phyloP scores from a whole-genome alignment of 2,888 invertebrate genomes.

The Heliconius ethilla region DNA sequence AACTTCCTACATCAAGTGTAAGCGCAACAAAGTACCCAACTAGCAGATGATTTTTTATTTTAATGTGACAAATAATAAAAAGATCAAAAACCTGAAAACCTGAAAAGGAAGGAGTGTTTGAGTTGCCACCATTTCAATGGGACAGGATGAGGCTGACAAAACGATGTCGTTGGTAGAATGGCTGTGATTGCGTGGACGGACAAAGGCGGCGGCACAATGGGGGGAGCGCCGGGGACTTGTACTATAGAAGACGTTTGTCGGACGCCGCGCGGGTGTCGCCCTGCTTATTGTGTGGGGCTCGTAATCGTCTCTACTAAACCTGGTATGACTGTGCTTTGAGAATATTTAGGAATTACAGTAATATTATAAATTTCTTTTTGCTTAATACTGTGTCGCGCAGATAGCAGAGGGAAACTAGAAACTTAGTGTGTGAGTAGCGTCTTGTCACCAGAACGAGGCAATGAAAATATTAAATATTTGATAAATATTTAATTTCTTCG shows the following conservation, averaged over 20 bases:
- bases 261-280: neutral
- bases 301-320: neutral
- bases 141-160: slow-evolving; percentile 36
- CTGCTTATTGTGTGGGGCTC: neutral
- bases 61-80: neutral
- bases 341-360: neutral
- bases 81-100: neutral
- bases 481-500: too few relatives aligned
- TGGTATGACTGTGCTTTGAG: neutral
- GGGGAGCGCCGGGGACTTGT: slow-evolving; percentile 17
- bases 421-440: too few relatives aligned
- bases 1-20: too few relatives aligned
- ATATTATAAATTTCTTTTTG: neutral
- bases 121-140: slow-evolving; percentile 24
- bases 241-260: slow-evolving; percentile 22
- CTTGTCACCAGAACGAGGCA: too few relatives aligned
- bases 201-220: slow-evolving; percentile 6
- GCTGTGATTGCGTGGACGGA: slow-evolving; percentile 20
- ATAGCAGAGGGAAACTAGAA: too few relatives aligned
- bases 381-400: too few relatives aligned
- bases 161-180: slow-evolving; percentile 32
- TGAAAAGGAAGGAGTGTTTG: neutral
- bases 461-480: too few relatives aligned
- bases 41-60: neutral
- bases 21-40: neutral